These are phyloP conservation scores for Orchestia grillus DNA, from an alignment of 1,140 invertebrate genomes.

Conservation along the genomic window DNA sequence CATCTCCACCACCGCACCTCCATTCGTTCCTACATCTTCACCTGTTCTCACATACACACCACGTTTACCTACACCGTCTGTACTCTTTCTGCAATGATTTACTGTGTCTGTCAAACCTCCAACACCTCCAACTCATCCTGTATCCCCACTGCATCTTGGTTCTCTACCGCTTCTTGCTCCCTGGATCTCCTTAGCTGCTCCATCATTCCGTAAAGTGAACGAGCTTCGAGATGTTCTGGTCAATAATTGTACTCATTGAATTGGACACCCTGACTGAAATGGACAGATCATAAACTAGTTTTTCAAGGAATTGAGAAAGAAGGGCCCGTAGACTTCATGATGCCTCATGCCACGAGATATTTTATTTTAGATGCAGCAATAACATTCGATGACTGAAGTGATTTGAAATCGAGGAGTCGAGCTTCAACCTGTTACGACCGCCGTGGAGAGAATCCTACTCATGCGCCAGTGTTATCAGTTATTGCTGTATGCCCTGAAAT, in stretches of 20 bases:
- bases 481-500: constrained; percentile 14
- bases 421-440: neutral
- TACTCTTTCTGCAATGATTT: neutral
- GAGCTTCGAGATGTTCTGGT: neutral
- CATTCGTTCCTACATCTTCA: too few species aligned
- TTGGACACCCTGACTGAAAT: neutral
- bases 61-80: neutral
- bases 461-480: neutral
- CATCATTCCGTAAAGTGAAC: neutral
- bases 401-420: neutral
- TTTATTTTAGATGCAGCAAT: neutral
- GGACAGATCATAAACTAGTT: neutral
- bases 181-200: neutral
- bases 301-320: neutral
- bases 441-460: neutral
- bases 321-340: neutral
- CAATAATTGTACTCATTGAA: neutral
- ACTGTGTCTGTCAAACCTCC: too few species aligned
- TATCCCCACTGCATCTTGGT: neutral
- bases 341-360: neutral
- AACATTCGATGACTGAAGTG: neutral
- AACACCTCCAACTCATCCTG: neutral
- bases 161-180: neutral
- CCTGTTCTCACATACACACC: too few species aligned
- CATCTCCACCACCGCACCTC: too few species aligned